Conservation (phyloP, 2,113 vertebrate genomes). For the Mystacornis crossleyi region DNA sequence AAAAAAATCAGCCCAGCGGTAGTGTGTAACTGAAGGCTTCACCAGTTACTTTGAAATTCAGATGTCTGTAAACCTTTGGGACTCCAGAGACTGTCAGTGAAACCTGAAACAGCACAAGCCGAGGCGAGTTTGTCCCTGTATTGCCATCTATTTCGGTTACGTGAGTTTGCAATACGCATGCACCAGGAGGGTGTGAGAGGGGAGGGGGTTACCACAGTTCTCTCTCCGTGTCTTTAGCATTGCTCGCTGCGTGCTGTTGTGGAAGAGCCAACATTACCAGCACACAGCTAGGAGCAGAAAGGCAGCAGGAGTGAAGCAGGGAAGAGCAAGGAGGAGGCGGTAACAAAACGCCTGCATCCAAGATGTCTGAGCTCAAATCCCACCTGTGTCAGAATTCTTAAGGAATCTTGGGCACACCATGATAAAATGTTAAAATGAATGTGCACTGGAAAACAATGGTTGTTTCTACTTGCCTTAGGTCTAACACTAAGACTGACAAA, state of each 20-base stretch:
- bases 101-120: background rate
- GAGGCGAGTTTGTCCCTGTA: background rate
- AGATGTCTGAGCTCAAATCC: background rate
- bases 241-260: rapidly evolving
- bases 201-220: background rate
- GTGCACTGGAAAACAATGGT: background rate
- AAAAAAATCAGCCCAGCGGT: background rate
- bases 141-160: background rate
- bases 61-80: background rate
- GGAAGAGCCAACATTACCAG: background rate
- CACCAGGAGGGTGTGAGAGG: background rate
- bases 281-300: background rate
- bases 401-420: background rate
- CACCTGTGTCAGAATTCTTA: background rate
- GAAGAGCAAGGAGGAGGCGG: background rate
- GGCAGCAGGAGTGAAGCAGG: background rate
- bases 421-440: background rate
- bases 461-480: background rate
- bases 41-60: background rate
- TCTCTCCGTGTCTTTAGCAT: background rate
- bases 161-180: background rate
- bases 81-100: background rate
- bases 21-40: background rate
- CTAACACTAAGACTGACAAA: background rate
- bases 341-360: background rate